These are phyloP conservation scores for Thera obeliscata DNA, from an alignment of 2,888 invertebrate genomes.

Conservation along the genomic window DNA sequence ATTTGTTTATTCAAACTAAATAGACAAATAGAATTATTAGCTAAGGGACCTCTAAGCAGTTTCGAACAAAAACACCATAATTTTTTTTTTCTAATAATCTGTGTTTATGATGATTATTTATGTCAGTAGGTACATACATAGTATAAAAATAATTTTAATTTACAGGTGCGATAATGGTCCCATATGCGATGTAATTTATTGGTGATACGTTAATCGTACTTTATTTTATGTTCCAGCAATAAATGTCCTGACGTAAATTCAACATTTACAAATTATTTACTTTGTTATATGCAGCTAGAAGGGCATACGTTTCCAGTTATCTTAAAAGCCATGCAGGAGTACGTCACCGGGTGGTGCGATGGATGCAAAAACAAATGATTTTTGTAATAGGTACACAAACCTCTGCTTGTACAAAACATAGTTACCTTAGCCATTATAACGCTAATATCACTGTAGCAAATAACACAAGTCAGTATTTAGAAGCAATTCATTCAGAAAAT, in stretches of 20 bases:
- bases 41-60: too few species aligned
- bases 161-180: too few species aligned
- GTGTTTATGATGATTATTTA: too few species aligned
- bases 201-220: too few species aligned
- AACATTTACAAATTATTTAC: not conserved
- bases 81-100: too few species aligned
- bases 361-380: constrained; percentile 45
- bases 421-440: constrained; percentile 77
- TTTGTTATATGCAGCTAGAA: not conserved
- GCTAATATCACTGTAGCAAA: constrained; percentile 44
- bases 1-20: too few species aligned
- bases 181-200: too few species aligned
- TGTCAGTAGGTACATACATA: too few species aligned
- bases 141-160: too few species aligned
- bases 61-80: too few species aligned
- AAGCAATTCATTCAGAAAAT: constrained; percentile 64
- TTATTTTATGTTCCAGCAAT: too few species aligned
- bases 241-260: not conserved
- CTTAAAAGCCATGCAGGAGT: constrained; percentile 35
- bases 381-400: constrained; percentile 28
- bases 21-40: too few species aligned
- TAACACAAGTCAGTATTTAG: constrained; percentile 48
- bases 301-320: constrained; percentile 38
- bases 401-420: constrained; percentile 13
- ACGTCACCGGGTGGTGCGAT: constrained; percentile 70